Conservation (phyloP, 1,140 invertebrate species). For the Cataglyphis hispanica region DNA sequence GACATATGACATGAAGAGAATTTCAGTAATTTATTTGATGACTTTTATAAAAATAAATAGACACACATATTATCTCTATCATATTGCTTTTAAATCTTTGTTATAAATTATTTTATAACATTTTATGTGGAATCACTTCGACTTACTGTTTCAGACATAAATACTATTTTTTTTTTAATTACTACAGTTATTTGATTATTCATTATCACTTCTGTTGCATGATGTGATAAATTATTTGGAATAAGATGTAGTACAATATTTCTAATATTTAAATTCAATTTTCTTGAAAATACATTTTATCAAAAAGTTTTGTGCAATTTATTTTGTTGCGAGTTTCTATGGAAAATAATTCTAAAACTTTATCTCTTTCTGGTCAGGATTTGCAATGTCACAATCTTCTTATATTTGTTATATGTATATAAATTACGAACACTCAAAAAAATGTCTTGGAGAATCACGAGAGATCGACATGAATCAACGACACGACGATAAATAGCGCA, state of each 20-base stretch:
- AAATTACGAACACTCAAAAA: background rate
- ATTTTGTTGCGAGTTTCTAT: too few species aligned
- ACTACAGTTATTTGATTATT: too few species aligned
- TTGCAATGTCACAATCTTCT: background rate
- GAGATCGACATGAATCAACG: slow-evolving; percentile 57
- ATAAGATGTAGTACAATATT: background rate
- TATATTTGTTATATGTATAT: background rate
- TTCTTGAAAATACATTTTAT: background rate
- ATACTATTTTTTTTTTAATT: too few species aligned
- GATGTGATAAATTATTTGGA: too few species aligned
- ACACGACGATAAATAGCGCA: background rate
- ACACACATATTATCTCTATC: too few species aligned
- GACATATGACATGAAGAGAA: background rate
- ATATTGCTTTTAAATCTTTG: too few species aligned
- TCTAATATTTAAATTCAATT: background rate
- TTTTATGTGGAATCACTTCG: too few species aligned
- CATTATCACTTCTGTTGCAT: too few species aligned
- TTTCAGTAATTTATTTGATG: background rate
- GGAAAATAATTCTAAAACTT: background rate
- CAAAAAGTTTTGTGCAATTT: background rate
- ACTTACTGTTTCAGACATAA: too few species aligned
- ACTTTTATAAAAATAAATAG: too few species aligned
- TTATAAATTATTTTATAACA: too few species aligned
- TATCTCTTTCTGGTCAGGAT: slow-evolving; percentile 16
- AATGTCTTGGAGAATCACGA: background rate